Conservation (phyloP, 1,140 invertebrate species). For the Drosophila aff. region DNA sequence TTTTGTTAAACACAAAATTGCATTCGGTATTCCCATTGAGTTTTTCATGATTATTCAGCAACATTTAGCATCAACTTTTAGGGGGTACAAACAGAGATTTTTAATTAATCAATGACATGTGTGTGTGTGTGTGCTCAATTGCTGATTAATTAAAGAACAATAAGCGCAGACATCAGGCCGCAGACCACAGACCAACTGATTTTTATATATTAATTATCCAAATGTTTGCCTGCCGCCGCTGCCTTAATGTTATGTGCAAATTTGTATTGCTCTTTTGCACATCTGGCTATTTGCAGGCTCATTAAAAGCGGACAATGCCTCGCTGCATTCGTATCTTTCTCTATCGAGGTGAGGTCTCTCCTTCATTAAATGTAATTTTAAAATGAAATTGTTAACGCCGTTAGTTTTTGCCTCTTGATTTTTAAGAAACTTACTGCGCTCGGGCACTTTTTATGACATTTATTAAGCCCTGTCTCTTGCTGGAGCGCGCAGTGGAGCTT, state of each 20-base stretch:
- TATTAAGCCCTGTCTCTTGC: constrained; percentile 62
- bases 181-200: constrained; percentile 37
- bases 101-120: constrained; percentile 72
- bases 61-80: constrained; percentile 38
- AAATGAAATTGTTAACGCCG: constrained; percentile 42
- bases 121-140: constrained; percentile 17
- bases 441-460: constrained; percentile 59
- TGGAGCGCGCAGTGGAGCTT: constrained; percentile 37
- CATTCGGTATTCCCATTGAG: constrained; percentile 33
- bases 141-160: constrained; percentile 76
- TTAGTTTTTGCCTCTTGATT: constrained; percentile 25
- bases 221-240: constrained; percentile 44
- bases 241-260: constrained; percentile 47
- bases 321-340: background rate
- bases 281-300: constrained; percentile 56
- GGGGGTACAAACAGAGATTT: constrained; percentile 41
- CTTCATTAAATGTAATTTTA: constrained; percentile 2
- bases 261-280: constrained; percentile 26
- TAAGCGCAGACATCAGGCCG: constrained; percentile 42
- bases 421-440: constrained; percentile 26
- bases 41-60: constrained; percentile 4
- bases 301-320: constrained; percentile 48
- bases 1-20: constrained; percentile 27
- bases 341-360: background rate
- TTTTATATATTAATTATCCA: constrained; percentile 73